phyloP scores from a whole-genome alignment of 2,113 vertebrate species.

The Xiphias gladius region DNA sequence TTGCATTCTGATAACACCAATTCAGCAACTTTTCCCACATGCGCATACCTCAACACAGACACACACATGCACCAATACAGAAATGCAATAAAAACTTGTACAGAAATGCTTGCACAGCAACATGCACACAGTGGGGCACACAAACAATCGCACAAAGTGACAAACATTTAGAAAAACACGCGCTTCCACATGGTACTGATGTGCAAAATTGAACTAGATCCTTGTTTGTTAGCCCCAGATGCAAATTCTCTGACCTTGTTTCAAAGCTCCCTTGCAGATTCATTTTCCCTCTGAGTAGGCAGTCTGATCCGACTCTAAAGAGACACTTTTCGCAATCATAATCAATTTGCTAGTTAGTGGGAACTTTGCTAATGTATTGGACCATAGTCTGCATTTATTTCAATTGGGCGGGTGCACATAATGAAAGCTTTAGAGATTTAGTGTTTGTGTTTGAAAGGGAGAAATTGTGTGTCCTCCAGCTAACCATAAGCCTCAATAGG shows the following conservation, averaged over 20 bases:
- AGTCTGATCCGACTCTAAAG: conserved; percentile 49
- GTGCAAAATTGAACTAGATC: conserved; percentile 45
- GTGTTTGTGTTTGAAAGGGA: conserved; percentile 15
- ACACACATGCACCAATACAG: conserved; percentile 18
- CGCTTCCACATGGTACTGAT: conserved; percentile 7
- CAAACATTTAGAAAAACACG: neutral
- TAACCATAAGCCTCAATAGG: conserved; percentile 25
- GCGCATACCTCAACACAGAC: conserved; percentile 32
- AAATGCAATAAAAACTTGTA: conserved; percentile 14
- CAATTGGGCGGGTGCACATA: neutral
- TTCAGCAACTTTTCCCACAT: conserved; percentile 74
- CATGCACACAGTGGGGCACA: neutral
- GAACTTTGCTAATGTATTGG: conserved; percentile 45
- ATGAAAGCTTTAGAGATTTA: conserved; percentile 45
- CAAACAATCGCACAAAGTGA: neutral
- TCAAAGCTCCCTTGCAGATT: conserved; percentile 45
- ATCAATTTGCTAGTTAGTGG: conserved; percentile 35
- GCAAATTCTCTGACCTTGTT: conserved; percentile 70
- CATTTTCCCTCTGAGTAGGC: conserved; percentile 4
- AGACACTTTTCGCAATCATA: conserved; percentile 47
- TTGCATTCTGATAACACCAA: conserved; percentile 77
- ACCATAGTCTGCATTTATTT: conserved; percentile 40
- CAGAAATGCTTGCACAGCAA: conserved; percentile 18
- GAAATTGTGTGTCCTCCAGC: conserved; percentile 15
- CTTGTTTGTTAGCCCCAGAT: conserved; percentile 67